Evolutionary conservation across 2,888 invertebrate species (phyloP).

Genomic region (Ophion ventricosus): DNA sequence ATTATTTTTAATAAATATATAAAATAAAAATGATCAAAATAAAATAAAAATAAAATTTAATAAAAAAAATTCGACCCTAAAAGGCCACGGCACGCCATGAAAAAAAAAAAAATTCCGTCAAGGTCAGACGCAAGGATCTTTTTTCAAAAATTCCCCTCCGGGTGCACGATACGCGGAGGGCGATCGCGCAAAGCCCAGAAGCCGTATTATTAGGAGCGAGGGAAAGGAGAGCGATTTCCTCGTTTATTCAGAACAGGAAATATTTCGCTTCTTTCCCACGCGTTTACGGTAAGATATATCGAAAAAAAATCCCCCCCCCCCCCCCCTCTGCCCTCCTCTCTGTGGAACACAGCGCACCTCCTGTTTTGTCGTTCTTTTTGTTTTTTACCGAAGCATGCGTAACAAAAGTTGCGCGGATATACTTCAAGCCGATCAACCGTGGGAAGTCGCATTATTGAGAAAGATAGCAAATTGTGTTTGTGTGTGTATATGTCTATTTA

Average conservation of each 20-base stretch:
- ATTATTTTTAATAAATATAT: too few relatives aligned
- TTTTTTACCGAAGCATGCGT: conserved; percentile 10
- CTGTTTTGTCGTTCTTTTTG: not conserved
- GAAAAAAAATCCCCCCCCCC: conserved; percentile 8
- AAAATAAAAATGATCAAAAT: too few relatives aligned
- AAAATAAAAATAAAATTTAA: too few relatives aligned
- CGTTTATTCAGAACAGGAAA: conserved; percentile 48
- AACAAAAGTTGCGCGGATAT: conserved; percentile 21
- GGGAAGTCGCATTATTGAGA: conserved; percentile 64
- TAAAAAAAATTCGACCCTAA: too few relatives aligned
- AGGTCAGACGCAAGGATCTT: not conserved
- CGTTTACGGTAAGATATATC: conserved; percentile 41
- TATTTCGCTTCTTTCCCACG: conserved; percentile 56
- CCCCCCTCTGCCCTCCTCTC: conserved; percentile 4
- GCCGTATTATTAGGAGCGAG: conserved; percentile 34
- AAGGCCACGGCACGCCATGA: too few relatives aligned
- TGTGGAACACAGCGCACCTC: not conserved
- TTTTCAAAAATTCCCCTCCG: not conserved
- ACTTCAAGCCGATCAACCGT: conserved; percentile 52
- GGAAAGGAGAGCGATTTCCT: conserved; percentile 47
- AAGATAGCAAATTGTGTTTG: conserved; percentile 28
- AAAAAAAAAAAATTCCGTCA: too few relatives aligned
- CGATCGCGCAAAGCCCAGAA: not conserved
- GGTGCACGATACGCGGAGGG: not conserved
- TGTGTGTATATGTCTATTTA: not conserved